A percentile compares a stretch with the other conserved stretches of the same genome.
phyloP scores from a whole-genome alignment of 2,113 vertebrate species.

The Oreotrochilus melanogaster region DNA sequence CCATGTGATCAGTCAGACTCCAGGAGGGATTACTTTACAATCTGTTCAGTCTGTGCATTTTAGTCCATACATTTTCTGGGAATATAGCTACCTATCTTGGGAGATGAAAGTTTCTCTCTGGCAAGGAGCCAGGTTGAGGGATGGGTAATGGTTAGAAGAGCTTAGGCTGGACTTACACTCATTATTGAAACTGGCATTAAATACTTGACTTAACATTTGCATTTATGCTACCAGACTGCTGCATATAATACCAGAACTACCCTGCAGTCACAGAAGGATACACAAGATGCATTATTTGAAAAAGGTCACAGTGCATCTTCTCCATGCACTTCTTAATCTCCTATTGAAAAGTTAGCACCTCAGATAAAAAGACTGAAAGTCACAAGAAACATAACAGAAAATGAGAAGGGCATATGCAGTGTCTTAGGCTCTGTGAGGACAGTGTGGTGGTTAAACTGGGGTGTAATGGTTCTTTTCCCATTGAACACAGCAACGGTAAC shows the following conservation, averaged over 20 bases:
- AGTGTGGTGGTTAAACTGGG: background rate
- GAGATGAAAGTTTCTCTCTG: background rate
- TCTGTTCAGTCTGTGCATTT: background rate
- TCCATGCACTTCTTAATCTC: background rate
- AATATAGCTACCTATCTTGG: rapidly evolving
- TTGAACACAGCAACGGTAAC: background rate
- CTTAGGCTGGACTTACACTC: background rate
- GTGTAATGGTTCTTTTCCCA: background rate
- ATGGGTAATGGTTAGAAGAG: background rate
- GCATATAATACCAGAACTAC: background rate
- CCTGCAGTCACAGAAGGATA: background rate
- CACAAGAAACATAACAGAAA: background rate
- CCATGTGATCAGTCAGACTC: background rate
- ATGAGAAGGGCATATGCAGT: background rate
- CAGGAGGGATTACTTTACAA: background rate
- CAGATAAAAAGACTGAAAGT: background rate
- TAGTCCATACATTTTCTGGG: background rate
- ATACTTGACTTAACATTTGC: background rate
- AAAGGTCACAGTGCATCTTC: background rate
- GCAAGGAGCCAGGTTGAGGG: background rate
- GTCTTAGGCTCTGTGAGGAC: background rate
- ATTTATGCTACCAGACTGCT: background rate
- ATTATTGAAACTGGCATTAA: background rate
- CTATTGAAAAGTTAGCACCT: background rate
- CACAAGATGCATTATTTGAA: background rate